Conservation (phyloP, 2,113 vertebrate species). For the Himantopus leucocephalus region DNA sequence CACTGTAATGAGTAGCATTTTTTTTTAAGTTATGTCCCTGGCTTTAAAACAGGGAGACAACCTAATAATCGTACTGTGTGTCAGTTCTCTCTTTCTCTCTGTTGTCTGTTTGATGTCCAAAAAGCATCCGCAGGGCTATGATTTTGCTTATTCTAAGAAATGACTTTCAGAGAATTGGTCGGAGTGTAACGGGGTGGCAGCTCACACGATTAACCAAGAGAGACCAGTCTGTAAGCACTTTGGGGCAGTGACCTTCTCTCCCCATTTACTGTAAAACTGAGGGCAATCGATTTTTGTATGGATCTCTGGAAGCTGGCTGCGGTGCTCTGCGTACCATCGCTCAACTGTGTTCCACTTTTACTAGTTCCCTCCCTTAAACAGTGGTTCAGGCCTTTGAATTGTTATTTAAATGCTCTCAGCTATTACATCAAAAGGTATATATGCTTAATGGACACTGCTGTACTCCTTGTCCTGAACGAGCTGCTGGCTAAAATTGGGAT, state of each 20-base stretch:
- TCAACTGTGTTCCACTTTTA: not conserved
- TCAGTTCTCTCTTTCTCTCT: not conserved
- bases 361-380: not conserved
- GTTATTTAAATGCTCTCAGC: not conserved
- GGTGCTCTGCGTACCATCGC: not conserved
- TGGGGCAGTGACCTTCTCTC: constrained; percentile 15
- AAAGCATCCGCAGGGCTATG: not conserved
- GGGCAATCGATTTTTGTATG: not conserved
- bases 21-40: not conserved
- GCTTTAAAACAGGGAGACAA: not conserved
- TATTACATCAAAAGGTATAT: not conserved
- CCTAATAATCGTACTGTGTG: rapidly evolving
- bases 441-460: not conserved
- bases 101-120: not conserved
- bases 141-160: not conserved
- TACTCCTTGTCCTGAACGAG: not conserved
- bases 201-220: not conserved
- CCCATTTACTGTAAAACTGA: not conserved
- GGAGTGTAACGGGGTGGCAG: not conserved
- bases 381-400: not conserved
- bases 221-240: not conserved
- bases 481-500: not conserved
- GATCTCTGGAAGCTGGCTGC: not conserved
- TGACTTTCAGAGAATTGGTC: not conserved
- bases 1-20: rapidly evolving